A percentile compares a stretch with the other conserved stretches of the same genome.
phyloP scores from a whole-genome alignment of 2,797 vertebrate species.

The Toxotes lorentzi region DNA sequence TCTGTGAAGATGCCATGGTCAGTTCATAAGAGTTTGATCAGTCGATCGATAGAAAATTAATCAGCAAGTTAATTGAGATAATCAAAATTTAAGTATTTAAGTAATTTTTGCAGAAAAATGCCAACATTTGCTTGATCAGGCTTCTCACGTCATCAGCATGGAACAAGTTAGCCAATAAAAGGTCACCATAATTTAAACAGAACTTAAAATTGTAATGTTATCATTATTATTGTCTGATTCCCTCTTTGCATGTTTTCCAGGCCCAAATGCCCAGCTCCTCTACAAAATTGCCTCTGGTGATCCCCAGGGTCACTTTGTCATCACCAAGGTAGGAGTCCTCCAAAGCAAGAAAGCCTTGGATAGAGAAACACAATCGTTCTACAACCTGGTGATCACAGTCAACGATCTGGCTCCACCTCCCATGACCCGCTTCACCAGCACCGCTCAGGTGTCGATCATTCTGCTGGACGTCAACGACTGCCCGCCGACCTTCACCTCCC shows the following conservation, averaged over 20 bases:
- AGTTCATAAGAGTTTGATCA: too few relatives aligned
- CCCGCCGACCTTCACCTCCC: constrained; percentile 91
- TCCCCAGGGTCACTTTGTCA: constrained; percentile 88
- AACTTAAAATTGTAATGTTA: neutral
- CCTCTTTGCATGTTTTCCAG: constrained; percentile 76
- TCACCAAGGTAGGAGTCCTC: constrained; percentile 86
- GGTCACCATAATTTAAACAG: too few relatives aligned
- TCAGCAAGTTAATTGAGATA: too few relatives aligned
- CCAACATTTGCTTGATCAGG: neutral
- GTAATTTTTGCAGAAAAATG: too few relatives aligned
- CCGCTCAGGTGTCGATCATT: constrained; percentile 94
- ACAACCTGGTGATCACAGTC: constrained; percentile 92
- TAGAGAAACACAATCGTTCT: constrained; percentile 95
- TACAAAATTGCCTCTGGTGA: constrained; percentile 94
- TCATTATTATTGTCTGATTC: neutral
- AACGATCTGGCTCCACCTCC: constrained; percentile 89
- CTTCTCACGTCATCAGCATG: neutral
- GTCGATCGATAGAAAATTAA: too few relatives aligned
- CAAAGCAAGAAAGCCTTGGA: constrained; percentile 88
- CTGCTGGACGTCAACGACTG: constrained; percentile 96
- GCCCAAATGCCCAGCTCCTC: constrained; percentile 89
- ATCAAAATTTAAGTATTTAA: too few relatives aligned
- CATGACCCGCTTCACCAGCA: constrained; percentile 90
- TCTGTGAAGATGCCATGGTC: too few relatives aligned
- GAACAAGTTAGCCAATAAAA: too few relatives aligned